Evolutionary conservation across 2,888 invertebrate genomes (phyloP).

Genomic region (Noctuana brunneofusca): DNA sequence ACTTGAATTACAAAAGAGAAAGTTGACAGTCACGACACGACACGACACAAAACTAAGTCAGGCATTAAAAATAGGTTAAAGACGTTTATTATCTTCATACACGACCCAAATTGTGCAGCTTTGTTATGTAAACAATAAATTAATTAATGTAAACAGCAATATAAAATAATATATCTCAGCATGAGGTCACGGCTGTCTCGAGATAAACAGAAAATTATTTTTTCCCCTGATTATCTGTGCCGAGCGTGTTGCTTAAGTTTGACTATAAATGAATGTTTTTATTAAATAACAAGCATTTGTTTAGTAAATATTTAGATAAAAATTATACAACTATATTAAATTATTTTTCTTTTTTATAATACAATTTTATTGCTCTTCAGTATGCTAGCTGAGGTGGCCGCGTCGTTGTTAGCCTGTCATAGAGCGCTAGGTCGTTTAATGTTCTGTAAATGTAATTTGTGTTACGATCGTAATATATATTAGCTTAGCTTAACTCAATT

Average conservation of each 20-base stretch:
- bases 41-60: slow-evolving; percentile 17
- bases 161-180: slow-evolving; percentile 4
- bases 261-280: background rate
- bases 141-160: slow-evolving; percentile 19
- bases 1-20: slow-evolving; percentile 28
- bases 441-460: no score
- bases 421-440: no score
- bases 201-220: slow-evolving; percentile 8
- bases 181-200: slow-evolving; percentile 18
- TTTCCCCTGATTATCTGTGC: background rate
- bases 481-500: no score
- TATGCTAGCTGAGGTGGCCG: no score
- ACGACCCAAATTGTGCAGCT: slow-evolving; percentile 9
- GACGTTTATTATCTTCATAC: slow-evolving; percentile 8
- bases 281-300: no score
- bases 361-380: no score
- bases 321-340: no score
- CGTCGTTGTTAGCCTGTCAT: no score
- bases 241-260: slow-evolving; percentile 4
- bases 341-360: no score
- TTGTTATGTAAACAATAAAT: slow-evolving; percentile 16
- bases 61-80: slow-evolving; percentile 6
- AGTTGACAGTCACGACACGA: slow-evolving; percentile 10
- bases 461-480: no score
- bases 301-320: no score